These are phyloP conservation scores for Cheirogaleus medius DNA, from an alignment of 2,113 vertebrate genomes.

Conservation along the genomic window DNA sequence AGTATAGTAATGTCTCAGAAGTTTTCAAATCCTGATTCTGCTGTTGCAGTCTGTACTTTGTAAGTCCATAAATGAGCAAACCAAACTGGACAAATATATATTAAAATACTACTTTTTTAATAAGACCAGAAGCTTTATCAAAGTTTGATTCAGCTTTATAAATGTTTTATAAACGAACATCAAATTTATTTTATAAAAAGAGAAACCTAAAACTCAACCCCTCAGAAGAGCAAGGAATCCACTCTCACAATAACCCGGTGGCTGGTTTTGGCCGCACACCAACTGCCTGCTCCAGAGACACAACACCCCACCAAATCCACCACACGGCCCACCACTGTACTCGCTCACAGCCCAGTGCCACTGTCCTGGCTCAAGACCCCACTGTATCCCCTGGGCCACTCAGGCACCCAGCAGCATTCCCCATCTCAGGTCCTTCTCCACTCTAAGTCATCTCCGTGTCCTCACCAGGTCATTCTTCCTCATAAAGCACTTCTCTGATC, in stretches of 20 bases:
- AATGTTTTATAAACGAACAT: neutral
- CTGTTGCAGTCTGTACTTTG: neutral
- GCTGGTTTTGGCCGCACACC: fast-evolving
- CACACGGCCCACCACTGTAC: neutral
- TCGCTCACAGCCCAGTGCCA: neutral
- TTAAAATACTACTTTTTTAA: neutral
- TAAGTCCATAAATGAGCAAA: neutral
- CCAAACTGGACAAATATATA: neutral
- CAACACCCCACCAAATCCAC: no score
- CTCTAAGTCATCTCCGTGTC: neutral
- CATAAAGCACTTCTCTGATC: neutral
- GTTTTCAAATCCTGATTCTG: neutral
- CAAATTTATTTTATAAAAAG: neutral
- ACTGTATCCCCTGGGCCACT: no score
- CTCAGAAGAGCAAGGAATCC: neutral
- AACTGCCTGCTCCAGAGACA: neutral
- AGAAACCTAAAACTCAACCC: neutral
- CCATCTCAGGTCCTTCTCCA: neutral
- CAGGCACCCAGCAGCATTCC: neutral
- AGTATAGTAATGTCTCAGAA: neutral
- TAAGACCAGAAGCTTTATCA: neutral
- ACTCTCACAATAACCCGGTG: neutral
- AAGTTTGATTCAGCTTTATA: neutral
- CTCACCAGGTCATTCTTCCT: neutral
- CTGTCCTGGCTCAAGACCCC: neutral